These are phyloP conservation scores for Scortum barcoo DNA, from an alignment of 2,113 vertebrate genomes.

Conservation along the genomic window DNA sequence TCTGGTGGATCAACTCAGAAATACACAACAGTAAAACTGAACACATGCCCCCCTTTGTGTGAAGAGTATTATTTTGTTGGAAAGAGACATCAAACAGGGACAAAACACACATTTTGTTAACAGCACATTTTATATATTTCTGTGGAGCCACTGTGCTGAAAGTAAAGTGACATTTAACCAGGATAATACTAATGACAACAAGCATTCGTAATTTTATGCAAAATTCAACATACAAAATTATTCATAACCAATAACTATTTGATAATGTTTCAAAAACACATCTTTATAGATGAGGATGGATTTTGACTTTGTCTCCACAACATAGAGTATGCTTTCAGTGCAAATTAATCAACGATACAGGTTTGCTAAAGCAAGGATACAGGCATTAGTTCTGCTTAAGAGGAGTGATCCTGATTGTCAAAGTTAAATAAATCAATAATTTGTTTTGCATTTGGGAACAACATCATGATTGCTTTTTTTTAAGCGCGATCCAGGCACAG, in stretches of 20 bases:
- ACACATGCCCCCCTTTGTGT: not conserved
- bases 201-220: not conserved
- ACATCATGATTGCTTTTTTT: not conserved
- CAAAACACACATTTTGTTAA: not conserved
- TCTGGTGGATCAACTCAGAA: not conserved
- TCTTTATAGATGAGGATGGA: not conserved
- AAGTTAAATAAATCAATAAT: slow-evolving; percentile 1
- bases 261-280: not conserved
- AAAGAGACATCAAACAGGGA: not conserved
- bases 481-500: not conserved
- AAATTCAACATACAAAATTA: not conserved
- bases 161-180: not conserved
- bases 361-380: not conserved
- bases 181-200: not conserved
- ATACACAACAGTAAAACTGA: not conserved
- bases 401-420: not conserved
- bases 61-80: not conserved
- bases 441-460: not conserved
- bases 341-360: not conserved
- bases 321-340: not conserved
- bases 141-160: not conserved
- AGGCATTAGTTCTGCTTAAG: not conserved
- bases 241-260: not conserved
- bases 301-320: not conserved
- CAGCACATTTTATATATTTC: not conserved